These are phyloP conservation scores for Aphelinus certus DNA, from an alignment of 1,140 invertebrate species.

Conservation along the genomic window DNA sequence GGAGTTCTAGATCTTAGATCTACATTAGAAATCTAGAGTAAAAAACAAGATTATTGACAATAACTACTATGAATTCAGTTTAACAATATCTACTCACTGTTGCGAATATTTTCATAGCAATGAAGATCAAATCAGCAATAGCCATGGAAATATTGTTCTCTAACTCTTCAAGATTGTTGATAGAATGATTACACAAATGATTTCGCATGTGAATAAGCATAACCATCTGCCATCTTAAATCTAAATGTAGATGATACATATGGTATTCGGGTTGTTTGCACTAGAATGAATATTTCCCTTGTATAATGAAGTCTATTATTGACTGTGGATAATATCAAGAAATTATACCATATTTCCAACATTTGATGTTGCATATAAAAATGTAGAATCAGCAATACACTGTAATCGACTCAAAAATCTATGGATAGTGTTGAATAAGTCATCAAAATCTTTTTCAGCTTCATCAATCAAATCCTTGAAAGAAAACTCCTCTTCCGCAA, in stretches of 20 bases:
- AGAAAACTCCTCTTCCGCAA: constrained; percentile 48
- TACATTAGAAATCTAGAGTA: constrained; percentile 50
- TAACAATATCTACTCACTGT: constrained; percentile 49
- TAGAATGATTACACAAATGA: constrained; percentile 41
- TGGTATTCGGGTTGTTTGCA: constrained; percentile 62
- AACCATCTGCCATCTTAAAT: constrained; percentile 61
- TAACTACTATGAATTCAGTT: constrained; percentile 19
- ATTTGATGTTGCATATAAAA: constrained; percentile 58
- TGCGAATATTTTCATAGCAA: constrained; percentile 56
- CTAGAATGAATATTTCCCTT: constrained; percentile 47
- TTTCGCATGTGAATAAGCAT: constrained; percentile 52
- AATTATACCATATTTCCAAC: constrained; percentile 58
- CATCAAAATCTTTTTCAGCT: constrained; percentile 50
- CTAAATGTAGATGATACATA: constrained; percentile 63
- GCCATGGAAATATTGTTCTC: constrained; percentile 48
- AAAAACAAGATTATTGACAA: constrained; percentile 19
- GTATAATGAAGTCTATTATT: constrained; percentile 16
- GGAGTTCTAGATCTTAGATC: constrained; percentile 57
- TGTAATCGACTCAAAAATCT: constrained; percentile 52
- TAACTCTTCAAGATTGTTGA: constrained; percentile 48
- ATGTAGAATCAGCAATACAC: constrained; percentile 56
- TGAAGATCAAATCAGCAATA: constrained; percentile 57
- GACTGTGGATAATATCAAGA: constrained; percentile 25
- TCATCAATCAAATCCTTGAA: constrained; percentile 45
- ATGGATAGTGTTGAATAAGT: constrained; percentile 49